These are phyloP conservation scores for Hycleus phaleratus DNA, from an alignment of 1,140 invertebrate species.

Conservation along the genomic window DNA sequence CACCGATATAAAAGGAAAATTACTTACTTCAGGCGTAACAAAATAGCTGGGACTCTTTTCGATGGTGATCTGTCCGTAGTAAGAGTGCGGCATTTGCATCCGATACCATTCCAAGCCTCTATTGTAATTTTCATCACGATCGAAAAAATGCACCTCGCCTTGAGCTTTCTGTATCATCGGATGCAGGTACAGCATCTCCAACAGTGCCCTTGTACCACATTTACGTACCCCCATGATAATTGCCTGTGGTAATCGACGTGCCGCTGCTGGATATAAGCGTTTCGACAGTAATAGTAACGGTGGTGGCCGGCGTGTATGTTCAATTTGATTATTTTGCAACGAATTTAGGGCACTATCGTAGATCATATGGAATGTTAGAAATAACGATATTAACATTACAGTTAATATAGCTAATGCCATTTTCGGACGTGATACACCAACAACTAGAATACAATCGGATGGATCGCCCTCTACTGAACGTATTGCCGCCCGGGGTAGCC, in stretches of 20 bases:
- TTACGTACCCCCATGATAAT: conserved; percentile 90
- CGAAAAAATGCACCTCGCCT: conserved; percentile 91
- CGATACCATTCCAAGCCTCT: conserved; percentile 89
- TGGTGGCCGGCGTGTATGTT: conserved; percentile 18
- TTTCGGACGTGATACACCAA: conserved; percentile 69
- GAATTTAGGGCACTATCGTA: conserved; percentile 77
- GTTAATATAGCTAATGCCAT: conserved; percentile 69
- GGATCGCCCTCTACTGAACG: conserved; percentile 66
- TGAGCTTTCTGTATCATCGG: conserved; percentile 87
- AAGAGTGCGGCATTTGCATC: conserved; percentile 86
- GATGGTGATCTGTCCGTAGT: conserved; percentile 84
- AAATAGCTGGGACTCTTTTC: conserved; percentile 98
- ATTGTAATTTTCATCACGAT: conserved; percentile 83
- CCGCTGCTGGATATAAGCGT: conserved; percentile 33
- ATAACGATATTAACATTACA: conserved; percentile 66
- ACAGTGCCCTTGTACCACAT: conserved; percentile 84
- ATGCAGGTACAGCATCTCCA: conserved; percentile 92
- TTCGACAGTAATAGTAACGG: conserved; percentile 32
- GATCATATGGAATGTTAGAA: conserved; percentile 71
- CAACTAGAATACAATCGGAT: conserved; percentile 70
- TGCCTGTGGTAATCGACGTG: conserved; percentile 45
- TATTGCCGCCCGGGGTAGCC: conserved; percentile 68
- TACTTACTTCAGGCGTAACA: conserved; percentile 83
- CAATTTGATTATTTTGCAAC: conserved; percentile 45
- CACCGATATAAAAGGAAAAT: neutral